These are phyloP conservation scores for Chaenocephalus aceratus DNA, from an alignment of 2,113 vertebrate species.

Conservation along the genomic window DNA sequence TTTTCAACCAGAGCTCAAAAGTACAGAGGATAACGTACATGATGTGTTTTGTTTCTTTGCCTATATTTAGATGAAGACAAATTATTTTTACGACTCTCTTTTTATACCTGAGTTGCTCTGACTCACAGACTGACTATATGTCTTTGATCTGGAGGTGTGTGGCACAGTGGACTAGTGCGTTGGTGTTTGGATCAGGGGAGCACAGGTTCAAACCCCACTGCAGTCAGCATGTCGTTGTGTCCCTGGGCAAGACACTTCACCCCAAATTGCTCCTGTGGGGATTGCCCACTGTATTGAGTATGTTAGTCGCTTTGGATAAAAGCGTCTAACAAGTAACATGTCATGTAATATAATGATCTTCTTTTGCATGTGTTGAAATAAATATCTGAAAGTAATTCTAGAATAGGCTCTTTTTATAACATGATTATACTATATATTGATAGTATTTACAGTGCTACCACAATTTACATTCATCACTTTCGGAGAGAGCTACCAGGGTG, in stretches of 20 bases:
- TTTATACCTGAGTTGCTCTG: constrained; percentile 47
- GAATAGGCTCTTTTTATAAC: constrained; percentile 52
- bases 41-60: constrained; percentile 17
- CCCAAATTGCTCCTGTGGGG: too few species aligned
- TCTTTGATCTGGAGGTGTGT: constrained; percentile 44
- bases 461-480: constrained; percentile 43
- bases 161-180: too few species aligned
- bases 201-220: too few species aligned
- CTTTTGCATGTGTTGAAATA: constrained; percentile 56
- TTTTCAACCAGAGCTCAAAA: neutral
- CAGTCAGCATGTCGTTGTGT: too few species aligned
- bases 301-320: too few species aligned
- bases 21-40: neutral
- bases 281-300: too few species aligned
- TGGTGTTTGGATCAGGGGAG: too few species aligned
- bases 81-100: neutral
- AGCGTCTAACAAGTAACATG: too few species aligned
- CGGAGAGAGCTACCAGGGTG: constrained; percentile 10
- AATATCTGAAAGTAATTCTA: constrained; percentile 40
- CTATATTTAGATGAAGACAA: constrained; percentile 49
- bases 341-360: constrained; percentile 7
- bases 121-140: constrained; percentile 31
- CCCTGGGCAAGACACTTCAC: too few species aligned
- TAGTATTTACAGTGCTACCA: constrained; percentile 32
- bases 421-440: constrained; percentile 66